Percentiles rank a stretch among this genome's conserved stretches.
Evolutionary conservation across 2,888 invertebrate species (phyloP).

Genomic region (Deilephila porcellus): DNA sequence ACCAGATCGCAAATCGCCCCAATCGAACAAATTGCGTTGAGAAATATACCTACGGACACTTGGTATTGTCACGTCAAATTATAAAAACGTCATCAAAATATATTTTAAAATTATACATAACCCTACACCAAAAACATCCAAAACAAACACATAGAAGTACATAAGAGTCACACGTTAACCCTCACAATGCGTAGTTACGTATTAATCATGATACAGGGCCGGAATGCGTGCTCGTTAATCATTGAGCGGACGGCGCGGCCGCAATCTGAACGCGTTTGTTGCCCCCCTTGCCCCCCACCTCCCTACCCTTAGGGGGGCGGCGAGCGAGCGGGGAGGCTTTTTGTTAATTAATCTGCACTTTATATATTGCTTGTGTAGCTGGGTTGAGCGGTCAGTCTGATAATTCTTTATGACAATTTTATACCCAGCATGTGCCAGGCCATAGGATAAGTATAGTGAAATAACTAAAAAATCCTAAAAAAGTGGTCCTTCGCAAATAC

Average conservation of each 20-base stretch:
- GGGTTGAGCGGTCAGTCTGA: slow-evolving; percentile 24
- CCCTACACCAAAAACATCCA: slow-evolving; percentile 12
- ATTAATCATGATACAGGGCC: slow-evolving; percentile 79
- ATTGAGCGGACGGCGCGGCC: slow-evolving; percentile 72
- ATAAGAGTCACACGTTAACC: slow-evolving; percentile 41
- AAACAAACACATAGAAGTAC: slow-evolving; percentile 22
- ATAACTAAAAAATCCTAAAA: no score
- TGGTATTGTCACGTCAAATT: not conserved
- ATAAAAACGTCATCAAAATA: not conserved
- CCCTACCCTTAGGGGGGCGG: slow-evolving; percentile 47
- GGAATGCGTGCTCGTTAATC: slow-evolving; percentile 78
- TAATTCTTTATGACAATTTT: not conserved
- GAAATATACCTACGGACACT: not conserved
- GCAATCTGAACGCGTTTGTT: slow-evolving; percentile 62
- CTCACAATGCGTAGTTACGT: slow-evolving; percentile 70
- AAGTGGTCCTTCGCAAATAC: no score
- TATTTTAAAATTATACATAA: not conserved
- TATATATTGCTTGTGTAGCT: slow-evolving; percentile 37
- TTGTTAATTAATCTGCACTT: slow-evolving; percentile 80
- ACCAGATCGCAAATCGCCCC: no score
- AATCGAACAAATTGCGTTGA: no score
- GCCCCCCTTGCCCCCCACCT: not conserved
- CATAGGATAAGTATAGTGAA: no score
- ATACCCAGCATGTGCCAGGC: no score
- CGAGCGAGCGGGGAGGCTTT: slow-evolving; percentile 58